A percentile compares a stretch with the other conserved stretches of the same genome.
Conservation (phyloP, 2,888 invertebrate genomes). For the Agonopterix heracliana region DNA sequence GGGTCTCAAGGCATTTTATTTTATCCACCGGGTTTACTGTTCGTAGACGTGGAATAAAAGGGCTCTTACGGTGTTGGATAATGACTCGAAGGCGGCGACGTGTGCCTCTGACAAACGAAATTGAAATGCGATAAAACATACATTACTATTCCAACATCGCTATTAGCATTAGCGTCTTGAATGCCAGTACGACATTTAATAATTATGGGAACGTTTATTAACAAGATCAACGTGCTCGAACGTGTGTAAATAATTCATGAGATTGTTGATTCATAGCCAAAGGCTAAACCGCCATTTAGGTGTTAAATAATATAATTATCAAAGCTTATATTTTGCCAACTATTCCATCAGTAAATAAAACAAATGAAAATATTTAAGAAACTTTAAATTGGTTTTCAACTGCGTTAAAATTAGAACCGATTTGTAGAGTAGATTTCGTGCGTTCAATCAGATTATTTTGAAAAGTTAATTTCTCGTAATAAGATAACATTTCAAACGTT, state of each 20-base stretch:
- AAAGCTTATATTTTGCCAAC: constrained; percentile 23
- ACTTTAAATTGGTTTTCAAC: no score
- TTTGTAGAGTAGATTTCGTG: no score
- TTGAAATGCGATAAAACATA: constrained; percentile 14
- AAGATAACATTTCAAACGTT: no score
- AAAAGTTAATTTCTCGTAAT: no score
- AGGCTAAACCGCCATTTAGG: constrained; percentile 32
- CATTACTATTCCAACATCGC: constrained; percentile 5
- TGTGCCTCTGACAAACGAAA: constrained; percentile 14
- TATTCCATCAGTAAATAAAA: constrained; percentile 20
- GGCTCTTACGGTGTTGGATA: constrained; percentile 20
- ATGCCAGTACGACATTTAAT: constrained; percentile 9
- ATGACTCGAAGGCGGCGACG: constrained; percentile 21
- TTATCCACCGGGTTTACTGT: constrained; percentile 35
- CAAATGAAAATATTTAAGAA: no score
- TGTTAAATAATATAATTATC: constrained; percentile 39
- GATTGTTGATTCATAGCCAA: constrained; percentile 56
- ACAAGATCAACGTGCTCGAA: constrained; percentile 28
- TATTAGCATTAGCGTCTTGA: constrained; percentile 11
- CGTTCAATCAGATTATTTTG: no score
- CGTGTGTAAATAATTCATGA: constrained; percentile 48
- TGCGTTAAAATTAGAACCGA: no score
- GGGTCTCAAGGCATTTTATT: constrained; percentile 43
- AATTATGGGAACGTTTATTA: constrained; percentile 31
- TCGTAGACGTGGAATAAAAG: constrained; percentile 29